phyloP scores from a whole-genome alignment of 2,888 invertebrate genomes.

The Trachelus stipa region DNA sequence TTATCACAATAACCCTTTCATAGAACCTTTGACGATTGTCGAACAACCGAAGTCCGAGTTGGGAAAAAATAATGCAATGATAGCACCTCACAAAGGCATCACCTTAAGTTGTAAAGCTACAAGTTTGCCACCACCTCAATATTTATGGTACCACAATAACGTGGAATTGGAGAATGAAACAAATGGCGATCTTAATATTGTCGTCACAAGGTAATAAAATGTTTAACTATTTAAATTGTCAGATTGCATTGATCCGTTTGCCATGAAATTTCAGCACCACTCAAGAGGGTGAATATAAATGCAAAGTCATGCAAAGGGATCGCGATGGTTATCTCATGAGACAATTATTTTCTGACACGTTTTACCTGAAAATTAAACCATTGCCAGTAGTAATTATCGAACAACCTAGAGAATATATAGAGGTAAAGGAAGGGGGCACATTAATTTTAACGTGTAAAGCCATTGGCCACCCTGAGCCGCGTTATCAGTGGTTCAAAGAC shows the following conservation, averaged over 20 bases:
- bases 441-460: slow-evolving; percentile 46
- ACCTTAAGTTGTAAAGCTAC: slow-evolving; percentile 48
- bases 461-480: slow-evolving; percentile 43
- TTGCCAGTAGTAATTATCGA: slow-evolving; percentile 41
- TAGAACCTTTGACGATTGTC: slow-evolving; percentile 48
- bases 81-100: slow-evolving; percentile 40
- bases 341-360: slow-evolving; percentile 34
- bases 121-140: slow-evolving; percentile 56
- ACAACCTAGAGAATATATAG: slow-evolving; percentile 45
- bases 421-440: slow-evolving; percentile 41
- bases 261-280: slow-evolving; percentile 28
- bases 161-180: slow-evolving; percentile 35
- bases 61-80: slow-evolving; percentile 21
- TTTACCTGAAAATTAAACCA: slow-evolving; percentile 41
- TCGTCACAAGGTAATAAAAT: slow-evolving; percentile 39
- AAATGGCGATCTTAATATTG: slow-evolving; percentile 39
- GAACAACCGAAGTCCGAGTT: slow-evolving; percentile 43
- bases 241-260: not conserved
- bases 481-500: slow-evolving; percentile 54
- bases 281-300: slow-evolving; percentile 51
- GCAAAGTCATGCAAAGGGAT: slow-evolving; percentile 44
- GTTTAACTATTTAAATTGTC: not conserved
- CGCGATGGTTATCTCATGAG: slow-evolving; percentile 35
- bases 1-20: not conserved
- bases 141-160: slow-evolving; percentile 52